phyloP scores from a whole-genome alignment of 2,888 invertebrate species.

The Electrophaes corylata region DNA sequence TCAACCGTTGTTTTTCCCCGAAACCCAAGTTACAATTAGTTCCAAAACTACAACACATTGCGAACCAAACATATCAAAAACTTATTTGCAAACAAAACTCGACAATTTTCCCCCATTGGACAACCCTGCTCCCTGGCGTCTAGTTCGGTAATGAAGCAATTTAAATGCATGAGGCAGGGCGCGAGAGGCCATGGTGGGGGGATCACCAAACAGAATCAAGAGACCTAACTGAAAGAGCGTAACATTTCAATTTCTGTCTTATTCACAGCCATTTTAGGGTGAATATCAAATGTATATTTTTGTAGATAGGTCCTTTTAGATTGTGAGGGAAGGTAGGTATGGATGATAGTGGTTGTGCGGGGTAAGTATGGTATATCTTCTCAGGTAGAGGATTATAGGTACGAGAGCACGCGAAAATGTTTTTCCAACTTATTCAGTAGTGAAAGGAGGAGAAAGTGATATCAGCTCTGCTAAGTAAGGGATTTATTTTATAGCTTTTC shows the following conservation, averaged over 20 bases:
- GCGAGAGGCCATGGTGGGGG: constrained; percentile 79
- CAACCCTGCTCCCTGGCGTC: constrained; percentile 79
- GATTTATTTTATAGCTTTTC: constrained; percentile 38
- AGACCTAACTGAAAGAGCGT: constrained; percentile 44
- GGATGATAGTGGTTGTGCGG: constrained; percentile 80
- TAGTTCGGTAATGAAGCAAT: constrained; percentile 85
- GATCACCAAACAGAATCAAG: constrained; percentile 51
- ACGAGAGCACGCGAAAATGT: constrained; percentile 78
- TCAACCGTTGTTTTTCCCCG: constrained; percentile 10
- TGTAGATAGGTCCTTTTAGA: constrained; percentile 34
- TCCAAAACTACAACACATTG: constrained; percentile 44
- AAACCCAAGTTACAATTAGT: constrained; percentile 29
- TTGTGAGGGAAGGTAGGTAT: constrained; percentile 65
- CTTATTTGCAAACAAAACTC: constrained; percentile 43
- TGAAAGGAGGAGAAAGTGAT: constrained; percentile 81
- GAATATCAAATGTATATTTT: constrained; percentile 30
- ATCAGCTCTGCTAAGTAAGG: constrained; percentile 50
- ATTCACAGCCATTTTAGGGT: rapidly evolving
- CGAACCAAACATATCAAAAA: constrained; percentile 39
- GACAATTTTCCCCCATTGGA: constrained; percentile 60
- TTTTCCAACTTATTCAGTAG: constrained; percentile 78
- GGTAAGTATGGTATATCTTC: constrained; percentile 81
- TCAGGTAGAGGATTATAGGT: constrained; percentile 81
- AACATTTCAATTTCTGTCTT: constrained; percentile 42
- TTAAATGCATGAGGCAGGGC: constrained; percentile 86